Base-by-base conservation (phyloP, 2,888 invertebrate genomes). In the Heliconius ethilla region DNA sequence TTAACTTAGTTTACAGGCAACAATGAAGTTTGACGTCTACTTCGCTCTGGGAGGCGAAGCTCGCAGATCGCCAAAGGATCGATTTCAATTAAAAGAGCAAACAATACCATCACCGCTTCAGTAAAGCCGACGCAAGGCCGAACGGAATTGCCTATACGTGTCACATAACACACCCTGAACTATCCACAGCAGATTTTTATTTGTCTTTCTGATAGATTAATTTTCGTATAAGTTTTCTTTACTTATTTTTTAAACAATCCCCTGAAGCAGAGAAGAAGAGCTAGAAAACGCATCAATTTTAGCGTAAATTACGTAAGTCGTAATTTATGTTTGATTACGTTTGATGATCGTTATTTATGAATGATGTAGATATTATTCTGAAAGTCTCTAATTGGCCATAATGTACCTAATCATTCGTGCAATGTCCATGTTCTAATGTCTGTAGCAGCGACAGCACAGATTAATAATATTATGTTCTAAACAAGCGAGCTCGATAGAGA, bases 61-160 rank as follows among this genome's bases (percentile, higher is more conserved):
- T 89, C 86, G 85, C 85, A 84, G 88, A 86, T 88, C 87, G 78
- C 79, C 79, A 83, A 85, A 82, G 83, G 83, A 89, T 91, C 89
- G 87, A 91, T 91, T 90, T 89, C 91, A 91, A 91, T 92, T 91
- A 91, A 90, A 90, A 87, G 86, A 85, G 83, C 88, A 89, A 91
- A 91, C 90, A 92, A 89, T 89, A 87, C 86, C 83, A 84, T 84
- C 84, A 88, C 89, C 86, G 86, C 86, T 82, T 79, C 82, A 83
- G 81, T 86, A 86, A 85, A 86, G 84, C 87, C 85, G 83, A 82
- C 84, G 82, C 84, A 85, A 85, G 83, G 84, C 80, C 80, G 80
- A 82, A 82, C 80, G 75, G 81, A 82, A 82, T 82, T 81, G 83
- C 86, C 86, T 87, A 80, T 79, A 83, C 82, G 82, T 79, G 80